Evolutionary conservation across 2,113 vertebrate genomes (phyloP).

Genomic region (Pogona vitticeps): DNA sequence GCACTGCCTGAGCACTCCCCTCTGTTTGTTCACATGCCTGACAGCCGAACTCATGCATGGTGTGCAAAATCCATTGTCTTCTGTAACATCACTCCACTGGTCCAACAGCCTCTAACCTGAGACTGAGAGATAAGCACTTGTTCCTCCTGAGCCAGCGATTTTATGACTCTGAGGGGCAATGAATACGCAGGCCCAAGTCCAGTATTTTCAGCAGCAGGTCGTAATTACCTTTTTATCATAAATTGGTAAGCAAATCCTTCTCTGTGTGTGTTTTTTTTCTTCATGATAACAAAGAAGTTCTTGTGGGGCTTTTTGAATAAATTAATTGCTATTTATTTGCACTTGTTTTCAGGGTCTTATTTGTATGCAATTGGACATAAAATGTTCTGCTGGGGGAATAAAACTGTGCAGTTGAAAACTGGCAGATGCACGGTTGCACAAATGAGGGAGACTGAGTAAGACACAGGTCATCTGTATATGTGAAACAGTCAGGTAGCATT

Average conservation of each 20-base stretch:
- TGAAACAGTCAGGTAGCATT: too few species aligned
- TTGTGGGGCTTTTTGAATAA: not conserved
- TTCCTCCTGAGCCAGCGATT: not conserved
- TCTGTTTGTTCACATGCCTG: not conserved
- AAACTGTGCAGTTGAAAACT: too few species aligned
- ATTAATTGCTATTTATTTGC: not conserved
- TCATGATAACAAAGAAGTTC: not conserved
- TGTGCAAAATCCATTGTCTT: not conserved
- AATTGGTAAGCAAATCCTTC: not conserved
- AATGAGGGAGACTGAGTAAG: not conserved
- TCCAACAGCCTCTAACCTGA: not conserved
- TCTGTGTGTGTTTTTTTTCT: not conserved
- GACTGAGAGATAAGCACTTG: not conserved
- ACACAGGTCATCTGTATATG: too few species aligned
- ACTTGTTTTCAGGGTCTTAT: not conserved
- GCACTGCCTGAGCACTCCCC: too few species aligned
- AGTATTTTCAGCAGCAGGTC: not conserved
- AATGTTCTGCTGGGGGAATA: too few species aligned
- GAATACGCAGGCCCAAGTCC: not conserved
- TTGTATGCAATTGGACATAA: too few species aligned
- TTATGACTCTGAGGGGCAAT: not conserved
- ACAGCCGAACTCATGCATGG: not conserved
- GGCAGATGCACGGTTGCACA: too few species aligned
- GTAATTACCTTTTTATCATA: not conserved
- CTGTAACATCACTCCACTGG: not conserved